Percentiles rank a stretch among this genome's conserved stretches.
These are phyloP conservation scores for Synergus itoensis DNA, from an alignment of 2,888 invertebrate genomes.

Conservation along the genomic window DNA sequence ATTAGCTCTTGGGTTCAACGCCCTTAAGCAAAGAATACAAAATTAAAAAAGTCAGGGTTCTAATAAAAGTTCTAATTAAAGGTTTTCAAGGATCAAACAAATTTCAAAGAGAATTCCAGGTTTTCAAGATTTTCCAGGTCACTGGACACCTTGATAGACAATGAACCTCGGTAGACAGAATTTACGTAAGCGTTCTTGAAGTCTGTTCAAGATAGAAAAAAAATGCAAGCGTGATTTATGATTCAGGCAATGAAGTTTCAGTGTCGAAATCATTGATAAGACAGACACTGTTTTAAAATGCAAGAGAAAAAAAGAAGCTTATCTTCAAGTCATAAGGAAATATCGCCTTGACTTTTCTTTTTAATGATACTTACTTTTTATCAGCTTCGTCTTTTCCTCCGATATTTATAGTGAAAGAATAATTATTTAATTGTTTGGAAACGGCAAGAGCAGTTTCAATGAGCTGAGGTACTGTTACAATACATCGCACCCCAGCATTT, in stretches of 20 bases:
- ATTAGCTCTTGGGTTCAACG: no score
- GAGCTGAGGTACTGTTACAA: slow-evolving; percentile 83
- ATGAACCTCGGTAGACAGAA: not conserved
- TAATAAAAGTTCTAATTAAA: no score
- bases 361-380: slow-evolving; percentile 67
- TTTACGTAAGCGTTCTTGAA: slow-evolving; percentile 7
- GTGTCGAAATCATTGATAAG: slow-evolving; percentile 24
- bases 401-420: slow-evolving; percentile 83
- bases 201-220: not conserved
- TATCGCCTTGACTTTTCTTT: not conserved
- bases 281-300: not conserved
- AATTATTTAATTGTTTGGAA: slow-evolving; percentile 80
- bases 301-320: not conserved
- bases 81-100: no score
- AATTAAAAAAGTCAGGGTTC: no score
- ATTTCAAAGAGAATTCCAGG: no score
- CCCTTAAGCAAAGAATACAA: no score
- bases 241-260: not conserved
- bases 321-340: slow-evolving; percentile 6
- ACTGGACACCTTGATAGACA: not conserved
- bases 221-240: slow-evolving; percentile 18
- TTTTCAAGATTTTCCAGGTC: no score
- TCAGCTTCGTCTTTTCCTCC: slow-evolving; percentile 81
- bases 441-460: slow-evolving; percentile 82
- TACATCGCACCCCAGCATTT: slow-evolving; percentile 83